Percentiles rank a stretch among this genome's conserved stretches.
phyloP scores from a whole-genome alignment of 2,113 vertebrate genomes.

The Hyaena hyaena region DNA sequence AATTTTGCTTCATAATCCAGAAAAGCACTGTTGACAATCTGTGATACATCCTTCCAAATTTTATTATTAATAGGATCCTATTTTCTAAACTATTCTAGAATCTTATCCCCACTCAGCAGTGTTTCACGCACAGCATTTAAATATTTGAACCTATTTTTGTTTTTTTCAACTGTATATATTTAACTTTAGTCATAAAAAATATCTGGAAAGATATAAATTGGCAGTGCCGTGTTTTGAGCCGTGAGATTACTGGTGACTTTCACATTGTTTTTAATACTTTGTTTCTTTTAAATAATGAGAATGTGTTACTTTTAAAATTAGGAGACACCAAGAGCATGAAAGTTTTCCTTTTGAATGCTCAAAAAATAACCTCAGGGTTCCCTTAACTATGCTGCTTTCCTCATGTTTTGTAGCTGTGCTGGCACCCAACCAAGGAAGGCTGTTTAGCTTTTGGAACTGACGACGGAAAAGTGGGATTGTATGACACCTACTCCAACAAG shows the following conservation, averaged over 20 bases:
- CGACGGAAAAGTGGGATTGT: slow-evolving; percentile 98
- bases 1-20: not conserved
- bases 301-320: slow-evolving; percentile 24
- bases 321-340: slow-evolving; percentile 7
- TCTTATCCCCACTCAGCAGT: not conserved
- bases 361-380: not conserved
- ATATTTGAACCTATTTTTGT: slow-evolving; percentile 5
- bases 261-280: not conserved
- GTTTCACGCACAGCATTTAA: not conserved
- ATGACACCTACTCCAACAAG: slow-evolving; percentile 94
- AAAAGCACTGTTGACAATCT: not conserved
- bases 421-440: slow-evolving; percentile 95
- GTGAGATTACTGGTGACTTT: not conserved
- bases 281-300: slow-evolving; percentile 29
- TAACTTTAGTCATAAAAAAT: not conserved
- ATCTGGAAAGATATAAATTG: not conserved
- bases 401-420: slow-evolving; percentile 89
- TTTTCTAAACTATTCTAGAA: slow-evolving; percentile 5
- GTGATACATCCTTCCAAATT: not conserved
- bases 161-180: not conserved
- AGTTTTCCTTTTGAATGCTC: not conserved
- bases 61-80: not conserved
- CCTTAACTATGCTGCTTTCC: not conserved
- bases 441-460: slow-evolving; percentile 97
- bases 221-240: not conserved